Base-by-base conservation (phyloP, 2,888 invertebrate genomes). In the Melipona beecheii region DNA sequence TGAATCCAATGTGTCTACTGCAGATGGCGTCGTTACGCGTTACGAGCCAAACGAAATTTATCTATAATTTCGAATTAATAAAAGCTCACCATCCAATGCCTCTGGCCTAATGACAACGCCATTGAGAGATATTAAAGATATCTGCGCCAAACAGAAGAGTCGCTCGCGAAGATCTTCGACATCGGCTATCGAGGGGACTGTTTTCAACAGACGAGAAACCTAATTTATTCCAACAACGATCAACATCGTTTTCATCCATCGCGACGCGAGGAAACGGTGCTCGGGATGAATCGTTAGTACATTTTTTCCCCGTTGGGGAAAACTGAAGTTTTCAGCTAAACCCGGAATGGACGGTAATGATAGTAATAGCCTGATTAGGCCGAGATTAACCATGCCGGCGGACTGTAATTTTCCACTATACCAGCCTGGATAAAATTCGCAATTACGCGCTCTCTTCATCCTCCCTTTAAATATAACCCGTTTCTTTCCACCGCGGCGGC, bases 371-470 rank as follows among this genome's bases (percentile, higher is more conserved):
- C 50, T 66, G 66, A 75, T 75, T 66, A 75, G n/a, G 0, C 27
- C 49, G 43, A 2, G 66, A 66, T 52, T 52, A 64, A 64, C 56
- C 58, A 66, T 49, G 27, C 17, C 4, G 9, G 43, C 17, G 27
- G 27, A n/a, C 75, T 75, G n/a, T 75, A 66, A 75, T 75, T 58
- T 75, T 49, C 27, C 49, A n/a, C 65, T 75, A 54, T n/a, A 56
- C 15, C 21, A 27, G 15, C 17, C 15, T 1, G n/a, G 49, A 58
- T 75, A 58, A 75, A 75, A 66, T 75, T 66, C 19, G 66, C 66
- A 75, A 75, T 75, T 75, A 75, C 49, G 21, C 15, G 27, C 27
- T 65, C 54, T 75, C 66, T 64, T 21, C 15, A 15, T 49, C 24
- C 6, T 4, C 49, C 21, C 49, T 49, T 49, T 43, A 43, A 49